Conservation (phyloP, 2,113 vertebrate genomes). For the Apeltes quadracus region DNA sequence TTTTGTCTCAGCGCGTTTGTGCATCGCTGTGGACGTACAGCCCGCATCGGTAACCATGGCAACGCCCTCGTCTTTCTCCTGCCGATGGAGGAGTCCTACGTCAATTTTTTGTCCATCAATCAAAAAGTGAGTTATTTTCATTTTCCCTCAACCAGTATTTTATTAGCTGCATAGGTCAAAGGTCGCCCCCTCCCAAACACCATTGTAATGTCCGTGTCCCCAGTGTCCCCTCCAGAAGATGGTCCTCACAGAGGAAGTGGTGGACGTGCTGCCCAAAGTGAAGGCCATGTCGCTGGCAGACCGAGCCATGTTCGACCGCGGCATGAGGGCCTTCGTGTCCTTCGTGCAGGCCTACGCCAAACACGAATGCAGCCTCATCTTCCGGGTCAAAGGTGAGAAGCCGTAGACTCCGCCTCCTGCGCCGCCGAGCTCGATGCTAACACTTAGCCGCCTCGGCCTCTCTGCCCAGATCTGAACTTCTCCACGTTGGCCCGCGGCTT, state of each 20-base stretch:
- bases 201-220: too few species aligned
- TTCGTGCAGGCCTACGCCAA: conserved; percentile 92
- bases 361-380: conserved; percentile 95
- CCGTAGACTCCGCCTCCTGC: background rate
- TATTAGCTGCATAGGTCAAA: too few species aligned
- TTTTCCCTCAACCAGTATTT: too few species aligned
- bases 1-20: conserved; percentile 88
- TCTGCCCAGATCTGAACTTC: conserved; percentile 89
- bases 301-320: conserved; percentile 90
- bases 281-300: conserved; percentile 85
- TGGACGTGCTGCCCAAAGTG: conserved; percentile 88
- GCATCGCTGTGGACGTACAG: conserved; percentile 95
- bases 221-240: conserved; percentile 93
- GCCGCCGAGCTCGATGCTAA: background rate
- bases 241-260: conserved; percentile 73
- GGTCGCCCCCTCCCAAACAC: too few species aligned
- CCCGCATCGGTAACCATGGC: conserved; percentile 89
- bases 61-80: conserved; percentile 92
- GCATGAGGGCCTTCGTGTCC: conserved; percentile 93
- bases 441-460: background rate
- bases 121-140: conserved; percentile 85
- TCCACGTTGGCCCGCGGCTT: conserved; percentile 88
- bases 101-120: conserved; percentile 93
- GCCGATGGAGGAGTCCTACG: conserved; percentile 94
- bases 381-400: conserved; percentile 89